Base-by-base conservation (phyloP, 2,113 vertebrate genomes). In the Rhea americana region DNA sequence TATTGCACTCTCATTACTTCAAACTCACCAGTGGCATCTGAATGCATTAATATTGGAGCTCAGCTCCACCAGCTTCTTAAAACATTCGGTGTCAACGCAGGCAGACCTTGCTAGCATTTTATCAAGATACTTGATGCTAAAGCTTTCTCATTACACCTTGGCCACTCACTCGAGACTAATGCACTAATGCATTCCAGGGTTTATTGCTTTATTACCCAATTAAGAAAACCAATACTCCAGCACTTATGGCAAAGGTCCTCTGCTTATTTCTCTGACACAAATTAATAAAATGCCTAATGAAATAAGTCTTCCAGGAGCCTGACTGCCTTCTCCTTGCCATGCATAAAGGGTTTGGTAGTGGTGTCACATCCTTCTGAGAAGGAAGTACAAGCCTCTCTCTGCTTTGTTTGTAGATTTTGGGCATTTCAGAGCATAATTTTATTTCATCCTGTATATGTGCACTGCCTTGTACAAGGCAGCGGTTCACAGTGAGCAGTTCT, bases 101-200 rank as follows among this genome's bases (percentile, higher is more conserved):
- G 17, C 93, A 76, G n/a, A 9, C 26, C 62, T 11, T 4, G 12
- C 37, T 39, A 2, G 11, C 39, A 22, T 20, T 53, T 17, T 30
- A 21, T 3, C 2, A 3, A 26, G 30, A 81, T 11, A 2, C 15
- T 15, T 9, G 45, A 67, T 1, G 1, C 83, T 63, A 25, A 8
- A 37, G 43, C 14, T 3, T 3, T 24, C 83, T 48, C 83, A 41
- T 13, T 9, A 5, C 45, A 20, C 53, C 55, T 37, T 17, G 53
- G 72, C 53, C 6, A 0, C 59, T 76, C 68, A 7, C 15, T 20
- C 68, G 39, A 14, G 80, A 25, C 50, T 20, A 16, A 67, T 0
- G 1, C 68, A 16, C 0, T 1, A 56, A 66, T 5, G n/a, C 65
- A 35, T 4, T 1, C 4, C 87, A 25, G 13, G 0, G 2, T 53